Percentiles rank a stretch among this genome's conserved stretches.
phyloP scores from a whole-genome alignment of 2,113 vertebrate genomes.

The Trematomus loennbergii region DNA sequence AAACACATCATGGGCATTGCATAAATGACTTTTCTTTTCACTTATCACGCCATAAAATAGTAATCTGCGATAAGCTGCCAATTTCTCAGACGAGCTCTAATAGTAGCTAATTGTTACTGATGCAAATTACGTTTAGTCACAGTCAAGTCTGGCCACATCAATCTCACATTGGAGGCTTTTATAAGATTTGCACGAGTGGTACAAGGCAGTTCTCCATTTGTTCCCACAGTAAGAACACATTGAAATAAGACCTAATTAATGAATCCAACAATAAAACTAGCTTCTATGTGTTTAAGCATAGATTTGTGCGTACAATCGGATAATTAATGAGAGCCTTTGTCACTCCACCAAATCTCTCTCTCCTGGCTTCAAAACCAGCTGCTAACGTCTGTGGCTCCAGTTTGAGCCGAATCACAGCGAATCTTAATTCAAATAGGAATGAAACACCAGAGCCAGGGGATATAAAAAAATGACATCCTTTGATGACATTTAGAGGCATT shows the following conservation, averaged over 20 bases:
- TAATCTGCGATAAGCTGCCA: background rate
- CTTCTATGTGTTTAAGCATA: background rate
- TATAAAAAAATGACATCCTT: conserved; percentile 64
- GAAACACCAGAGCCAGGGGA: conserved; percentile 44
- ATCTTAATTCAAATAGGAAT: conserved; percentile 65
- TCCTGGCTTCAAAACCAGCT: conserved; percentile 32
- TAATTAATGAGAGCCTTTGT: conserved; percentile 8
- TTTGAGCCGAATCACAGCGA: conserved; percentile 40
- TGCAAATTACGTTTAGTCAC: conserved; percentile 7
- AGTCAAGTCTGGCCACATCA: background rate
- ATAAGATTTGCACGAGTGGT: conserved; percentile 7
- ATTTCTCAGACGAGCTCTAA: background rate
- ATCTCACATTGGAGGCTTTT: background rate
- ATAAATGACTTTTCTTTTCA: too few species aligned
- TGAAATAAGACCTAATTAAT: conserved; percentile 22
- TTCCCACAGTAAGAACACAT: conserved; percentile 12
- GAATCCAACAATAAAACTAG: background rate
- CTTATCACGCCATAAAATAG: background rate
- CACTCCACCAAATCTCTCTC: conserved; percentile 16
- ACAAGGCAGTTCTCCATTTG: conserved; percentile 6
- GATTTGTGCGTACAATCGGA: background rate
- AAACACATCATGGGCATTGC: too few species aligned
- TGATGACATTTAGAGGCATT: conserved; percentile 67
- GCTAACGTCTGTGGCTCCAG: conserved; percentile 30
- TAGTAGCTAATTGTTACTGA: background rate